phyloP scores from a whole-genome alignment of 2,888 invertebrate species.

The Eristalis intricaria region DNA sequence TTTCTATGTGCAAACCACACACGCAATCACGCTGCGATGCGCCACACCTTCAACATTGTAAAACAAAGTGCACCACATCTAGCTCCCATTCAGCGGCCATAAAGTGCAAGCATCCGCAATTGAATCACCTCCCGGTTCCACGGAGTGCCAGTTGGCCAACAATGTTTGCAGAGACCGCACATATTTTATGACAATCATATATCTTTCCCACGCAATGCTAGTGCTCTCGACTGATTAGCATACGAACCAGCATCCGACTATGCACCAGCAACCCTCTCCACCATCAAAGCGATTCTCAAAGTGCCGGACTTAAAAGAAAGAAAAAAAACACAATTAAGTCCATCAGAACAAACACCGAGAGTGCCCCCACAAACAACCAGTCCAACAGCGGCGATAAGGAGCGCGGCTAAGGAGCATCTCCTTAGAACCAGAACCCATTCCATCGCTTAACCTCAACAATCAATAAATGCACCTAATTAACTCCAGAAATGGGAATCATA shows the following conservation, averaged over 20 bases:
- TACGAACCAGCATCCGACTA: conserved; percentile 25
- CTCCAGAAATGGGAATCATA: conserved; percentile 48
- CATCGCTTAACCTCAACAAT: conserved; percentile 60
- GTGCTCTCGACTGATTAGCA: conserved; percentile 25
- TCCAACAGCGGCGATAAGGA: neutral
- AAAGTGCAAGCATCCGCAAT: conserved; percentile 45
- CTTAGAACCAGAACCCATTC: conserved; percentile 21
- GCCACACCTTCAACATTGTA: conserved; percentile 29
- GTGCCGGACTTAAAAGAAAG: neutral
- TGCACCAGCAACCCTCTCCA: conserved; percentile 21
- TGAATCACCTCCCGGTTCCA: conserved; percentile 13
- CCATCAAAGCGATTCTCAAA: neutral
- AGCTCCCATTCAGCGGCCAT: conserved; percentile 32
- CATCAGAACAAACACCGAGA: neutral
- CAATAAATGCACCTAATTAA: conserved; percentile 69
- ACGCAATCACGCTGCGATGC: neutral
- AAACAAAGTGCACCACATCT: conserved; percentile 30
- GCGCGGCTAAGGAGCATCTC: conserved; percentile 39
- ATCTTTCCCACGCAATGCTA: conserved; percentile 46
- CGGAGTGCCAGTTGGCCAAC: conserved; percentile 1
- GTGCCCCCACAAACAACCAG: neutral
- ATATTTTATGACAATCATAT: conserved; percentile 37
- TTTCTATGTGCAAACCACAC: neutral
- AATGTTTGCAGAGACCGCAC: conserved; percentile 35
- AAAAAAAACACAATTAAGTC: neutral